Evolutionary conservation across 2,888 invertebrate species (phyloP).

Genomic region (Campoplex capitator): DNA sequence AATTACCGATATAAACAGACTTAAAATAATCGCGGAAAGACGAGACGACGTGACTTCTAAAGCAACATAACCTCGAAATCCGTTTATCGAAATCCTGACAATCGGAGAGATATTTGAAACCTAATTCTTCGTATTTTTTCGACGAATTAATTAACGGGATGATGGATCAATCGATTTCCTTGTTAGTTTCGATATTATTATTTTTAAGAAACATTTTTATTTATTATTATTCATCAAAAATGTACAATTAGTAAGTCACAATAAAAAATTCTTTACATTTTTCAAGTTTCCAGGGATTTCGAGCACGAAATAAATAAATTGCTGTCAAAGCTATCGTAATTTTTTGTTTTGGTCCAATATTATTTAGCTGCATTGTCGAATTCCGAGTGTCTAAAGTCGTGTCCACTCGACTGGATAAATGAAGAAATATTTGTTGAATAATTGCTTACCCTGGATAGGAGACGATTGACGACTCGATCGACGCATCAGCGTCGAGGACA

Average conservation of each 20-base stretch:
- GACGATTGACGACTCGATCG: conserved; percentile 35
- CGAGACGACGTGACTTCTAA: background rate
- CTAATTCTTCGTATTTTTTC: background rate
- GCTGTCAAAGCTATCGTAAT: background rate
- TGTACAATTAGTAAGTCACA: background rate
- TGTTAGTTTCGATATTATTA: background rate
- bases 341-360: background rate
- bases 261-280: background rate
- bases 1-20: background rate
- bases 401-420: too few species aligned
- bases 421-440: background rate
- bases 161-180: background rate
- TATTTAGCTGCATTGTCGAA: background rate
- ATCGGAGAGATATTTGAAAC: background rate
- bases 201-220: background rate
- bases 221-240: background rate
- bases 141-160: background rate
- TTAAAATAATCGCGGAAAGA: background rate
- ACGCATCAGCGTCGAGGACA: conserved; percentile 53
- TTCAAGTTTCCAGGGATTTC: background rate
- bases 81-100: background rate
- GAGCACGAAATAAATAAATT: background rate
- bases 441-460: conserved; percentile 52
- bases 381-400: background rate
- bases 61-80: background rate